Conservation (phyloP, 2,888 invertebrate species). For the Cephus runcator region DNA sequence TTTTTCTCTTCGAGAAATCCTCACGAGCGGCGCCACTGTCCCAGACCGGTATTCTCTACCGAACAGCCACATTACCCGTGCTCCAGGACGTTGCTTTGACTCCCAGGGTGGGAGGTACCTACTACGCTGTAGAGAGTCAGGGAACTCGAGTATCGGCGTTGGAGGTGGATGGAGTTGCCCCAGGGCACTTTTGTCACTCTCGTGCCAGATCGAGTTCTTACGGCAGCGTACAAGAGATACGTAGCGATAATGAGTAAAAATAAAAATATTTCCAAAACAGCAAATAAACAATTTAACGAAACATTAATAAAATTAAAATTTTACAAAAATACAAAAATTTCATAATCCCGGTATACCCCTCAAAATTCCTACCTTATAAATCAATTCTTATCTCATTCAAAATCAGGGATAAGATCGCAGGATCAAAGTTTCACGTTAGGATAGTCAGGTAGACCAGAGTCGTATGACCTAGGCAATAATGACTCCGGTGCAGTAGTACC, state of each 20-base stretch:
- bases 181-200: conserved; percentile 51
- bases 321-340: background rate
- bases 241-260: background rate
- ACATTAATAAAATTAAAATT: background rate
- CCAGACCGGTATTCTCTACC: conserved; percentile 53
- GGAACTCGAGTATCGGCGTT: background rate
- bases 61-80: conserved; percentile 44
- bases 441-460: background rate
- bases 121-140: conserved; percentile 25
- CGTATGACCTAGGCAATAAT: background rate
- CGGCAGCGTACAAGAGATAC: conserved; percentile 8
- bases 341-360: too few relatives aligned
- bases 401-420: background rate
- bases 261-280: background rate
- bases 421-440: background rate
- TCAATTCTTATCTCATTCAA: background rate
- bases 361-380: too few relatives aligned
- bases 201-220: conserved; percentile 37
- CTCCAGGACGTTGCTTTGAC: conserved; percentile 31
- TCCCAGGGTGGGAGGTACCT: conserved; percentile 28
- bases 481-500: background rate
- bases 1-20: conserved; percentile 23
- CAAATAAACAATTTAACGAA: background rate
- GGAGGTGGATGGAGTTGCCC: conserved; percentile 24
- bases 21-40: conserved; percentile 42